Percentiles rank a stretch among this genome's conserved stretches.
Evolutionary conservation across 2,888 invertebrate genomes (phyloP).

Genomic region (Colostygia pectinataria): DNA sequence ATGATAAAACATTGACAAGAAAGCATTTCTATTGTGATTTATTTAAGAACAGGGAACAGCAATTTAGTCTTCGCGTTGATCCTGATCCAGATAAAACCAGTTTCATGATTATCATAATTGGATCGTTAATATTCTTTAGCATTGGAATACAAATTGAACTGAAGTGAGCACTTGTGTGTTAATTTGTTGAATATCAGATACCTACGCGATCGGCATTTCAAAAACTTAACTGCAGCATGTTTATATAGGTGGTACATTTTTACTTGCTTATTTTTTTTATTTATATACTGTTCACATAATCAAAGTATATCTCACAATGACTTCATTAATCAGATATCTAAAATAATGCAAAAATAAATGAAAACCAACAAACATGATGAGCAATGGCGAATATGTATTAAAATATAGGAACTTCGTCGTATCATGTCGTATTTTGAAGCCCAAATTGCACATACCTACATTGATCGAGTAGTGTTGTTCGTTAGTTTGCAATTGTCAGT

Average conservation of each 20-base stretch:
- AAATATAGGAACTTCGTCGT: too few relatives aligned
- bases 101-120: conserved; percentile 40
- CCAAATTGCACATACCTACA: conserved; percentile 18
- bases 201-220: conserved; percentile 35
- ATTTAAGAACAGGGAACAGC: conserved; percentile 52
- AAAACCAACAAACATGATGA: too few relatives aligned
- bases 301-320: too few relatives aligned
- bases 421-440: too few relatives aligned
- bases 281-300: too few relatives aligned
- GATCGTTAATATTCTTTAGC: conserved; percentile 31
- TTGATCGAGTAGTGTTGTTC: conserved; percentile 5
- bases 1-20: background rate
- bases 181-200: conserved; percentile 31
- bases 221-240: background rate
- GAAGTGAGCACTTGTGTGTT: conserved; percentile 24
- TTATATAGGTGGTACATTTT: background rate
- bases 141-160: conserved; percentile 46
- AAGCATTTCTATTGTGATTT: conserved; percentile 48
- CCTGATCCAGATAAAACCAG: conserved; percentile 45
- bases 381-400: too few relatives aligned
- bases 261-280: too few relatives aligned
- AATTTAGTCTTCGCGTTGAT: conserved; percentile 47
- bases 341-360: too few relatives aligned
- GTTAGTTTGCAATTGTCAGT: conserved; percentile 19
- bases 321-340: too few relatives aligned